phyloP scores from a whole-genome alignment of 2,888 invertebrate species.

The Geotrupes spiniger region DNA sequence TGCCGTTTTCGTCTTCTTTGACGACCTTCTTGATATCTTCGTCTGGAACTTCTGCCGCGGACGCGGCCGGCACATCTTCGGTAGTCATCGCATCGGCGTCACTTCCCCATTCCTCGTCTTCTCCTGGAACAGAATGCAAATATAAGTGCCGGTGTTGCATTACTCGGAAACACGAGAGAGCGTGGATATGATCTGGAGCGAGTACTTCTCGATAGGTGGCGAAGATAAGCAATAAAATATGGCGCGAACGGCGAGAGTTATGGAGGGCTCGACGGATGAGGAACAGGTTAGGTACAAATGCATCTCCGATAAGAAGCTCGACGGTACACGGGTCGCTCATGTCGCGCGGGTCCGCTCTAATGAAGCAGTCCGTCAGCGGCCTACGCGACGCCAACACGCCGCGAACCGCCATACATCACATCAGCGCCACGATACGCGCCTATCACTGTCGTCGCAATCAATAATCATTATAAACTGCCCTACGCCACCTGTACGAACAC shows the following conservation, averaged over 20 bases:
- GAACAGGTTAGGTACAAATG: constrained; percentile 44
- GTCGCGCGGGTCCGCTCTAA: constrained; percentile 44
- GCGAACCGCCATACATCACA: constrained; percentile 39
- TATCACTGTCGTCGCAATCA: constrained; percentile 37
- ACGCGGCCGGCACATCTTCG: constrained; percentile 34
- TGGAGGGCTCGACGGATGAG: constrained; percentile 28
- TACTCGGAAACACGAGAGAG: constrained; percentile 26
- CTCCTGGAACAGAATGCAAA: constrained; percentile 55
- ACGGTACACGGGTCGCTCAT: constrained; percentile 48
- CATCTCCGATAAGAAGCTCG: constrained; percentile 45
- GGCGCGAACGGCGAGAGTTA: constrained; percentile 25
- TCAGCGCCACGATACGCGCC: constrained; percentile 35
- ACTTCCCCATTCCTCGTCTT: constrained; percentile 63
- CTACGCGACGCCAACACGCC: constrained; percentile 33
- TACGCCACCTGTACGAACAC: constrained; percentile 29
- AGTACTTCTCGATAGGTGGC: constrained; percentile 26
- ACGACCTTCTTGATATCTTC: constrained; percentile 40
- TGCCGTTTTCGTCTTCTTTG: constrained; percentile 31
- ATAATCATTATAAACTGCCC: constrained; percentile 39
- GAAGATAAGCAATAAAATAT: constrained; percentile 34
- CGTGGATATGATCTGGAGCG: constrained; percentile 27
- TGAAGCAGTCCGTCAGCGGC: constrained; percentile 50
- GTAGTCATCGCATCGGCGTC: constrained; percentile 56
- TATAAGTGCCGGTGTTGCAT: constrained; percentile 22
- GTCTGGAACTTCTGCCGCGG: constrained; percentile 14